phyloP scores from a whole-genome alignment of 2,888 invertebrate species.

The Euspilapteryx auroguttella region DNA sequence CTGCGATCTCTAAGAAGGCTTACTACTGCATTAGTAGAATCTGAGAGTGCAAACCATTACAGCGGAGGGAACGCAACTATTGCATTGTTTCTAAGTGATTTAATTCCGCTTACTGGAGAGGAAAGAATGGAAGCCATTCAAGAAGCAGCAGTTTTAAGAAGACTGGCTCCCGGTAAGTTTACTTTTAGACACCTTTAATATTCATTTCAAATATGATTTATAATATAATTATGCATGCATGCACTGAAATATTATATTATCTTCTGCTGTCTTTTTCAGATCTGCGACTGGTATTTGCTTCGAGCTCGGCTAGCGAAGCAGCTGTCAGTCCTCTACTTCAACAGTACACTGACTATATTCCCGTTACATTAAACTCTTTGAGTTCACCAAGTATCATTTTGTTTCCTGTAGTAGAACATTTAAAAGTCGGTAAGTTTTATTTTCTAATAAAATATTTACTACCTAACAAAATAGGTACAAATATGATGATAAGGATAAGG shows the following conservation, averaged over 20 bases:
- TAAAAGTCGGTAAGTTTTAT: constrained; percentile 1
- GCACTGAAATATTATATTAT: neutral
- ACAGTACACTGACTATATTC: constrained; percentile 7
- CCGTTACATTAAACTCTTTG: constrained; percentile 7
- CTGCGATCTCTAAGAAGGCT: constrained; percentile 6
- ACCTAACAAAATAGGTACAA: neutral
- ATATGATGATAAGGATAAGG: no score
- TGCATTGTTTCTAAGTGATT: constrained; percentile 9
- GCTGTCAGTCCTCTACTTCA: constrained; percentile 8
- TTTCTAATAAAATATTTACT: neutral
- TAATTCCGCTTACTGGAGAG: constrained; percentile 7
- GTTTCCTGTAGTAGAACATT: constrained; percentile 4
- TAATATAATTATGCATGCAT: neutral
- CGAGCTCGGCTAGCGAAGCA: constrained; percentile 7
- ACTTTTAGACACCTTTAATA: neutral
- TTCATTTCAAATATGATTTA: neutral
- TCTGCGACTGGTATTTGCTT: constrained; percentile 9
- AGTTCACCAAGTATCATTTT: constrained; percentile 6
- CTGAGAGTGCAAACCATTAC: constrained; percentile 7
- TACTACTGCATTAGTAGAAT: constrained; percentile 2
- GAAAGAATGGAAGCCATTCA: constrained; percentile 7
- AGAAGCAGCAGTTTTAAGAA: constrained; percentile 6
- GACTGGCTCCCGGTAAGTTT: constrained; percentile 8
- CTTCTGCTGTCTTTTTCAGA: constrained; percentile 9
- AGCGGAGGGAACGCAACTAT: constrained; percentile 10